These are phyloP conservation scores for Rugalucina vietnamica DNA, from an alignment of 2,888 invertebrate genomes.

Conservation along the genomic window DNA sequence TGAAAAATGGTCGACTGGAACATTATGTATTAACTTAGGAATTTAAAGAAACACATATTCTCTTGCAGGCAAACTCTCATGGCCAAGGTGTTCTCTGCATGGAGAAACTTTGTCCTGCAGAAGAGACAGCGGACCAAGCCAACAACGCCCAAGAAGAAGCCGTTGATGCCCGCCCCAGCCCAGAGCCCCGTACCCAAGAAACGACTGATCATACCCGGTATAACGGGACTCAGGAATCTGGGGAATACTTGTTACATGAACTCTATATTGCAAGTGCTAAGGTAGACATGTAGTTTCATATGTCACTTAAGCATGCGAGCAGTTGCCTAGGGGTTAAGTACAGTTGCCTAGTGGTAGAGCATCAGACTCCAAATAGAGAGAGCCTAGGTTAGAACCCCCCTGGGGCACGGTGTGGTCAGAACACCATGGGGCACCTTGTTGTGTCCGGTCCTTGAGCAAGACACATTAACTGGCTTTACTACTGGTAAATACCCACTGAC, in stretches of 20 bases:
- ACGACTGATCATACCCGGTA: conserved; percentile 78
- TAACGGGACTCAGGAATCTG: conserved; percentile 83
- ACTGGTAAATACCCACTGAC: too few species aligned
- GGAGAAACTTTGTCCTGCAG: conserved; percentile 63
- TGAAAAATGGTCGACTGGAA: neutral
- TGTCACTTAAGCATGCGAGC: too few species aligned
- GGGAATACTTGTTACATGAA: conserved; percentile 84
- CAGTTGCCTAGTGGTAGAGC: too few species aligned
- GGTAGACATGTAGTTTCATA: too few species aligned
- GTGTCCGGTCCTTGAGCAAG: too few species aligned
- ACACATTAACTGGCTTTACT: too few species aligned
- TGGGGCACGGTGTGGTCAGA: too few species aligned
- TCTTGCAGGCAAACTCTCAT: conserved; percentile 74
- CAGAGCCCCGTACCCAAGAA: conserved; percentile 56
- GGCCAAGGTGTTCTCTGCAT: conserved; percentile 74
- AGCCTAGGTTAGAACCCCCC: neutral
- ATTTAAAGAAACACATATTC: neutral
- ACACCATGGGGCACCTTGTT: too few species aligned
- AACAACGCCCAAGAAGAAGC: neutral
- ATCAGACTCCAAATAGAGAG: too few species aligned
- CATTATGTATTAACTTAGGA: neutral
- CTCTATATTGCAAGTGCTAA: conserved; percentile 82
- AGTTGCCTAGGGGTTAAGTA: too few species aligned
- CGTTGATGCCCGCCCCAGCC: conserved; percentile 25
- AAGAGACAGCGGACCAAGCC: conserved; percentile 24